Evolutionary conservation across 2,113 vertebrate species (phyloP).

Genomic region (Hystrix brachyura): DNA sequence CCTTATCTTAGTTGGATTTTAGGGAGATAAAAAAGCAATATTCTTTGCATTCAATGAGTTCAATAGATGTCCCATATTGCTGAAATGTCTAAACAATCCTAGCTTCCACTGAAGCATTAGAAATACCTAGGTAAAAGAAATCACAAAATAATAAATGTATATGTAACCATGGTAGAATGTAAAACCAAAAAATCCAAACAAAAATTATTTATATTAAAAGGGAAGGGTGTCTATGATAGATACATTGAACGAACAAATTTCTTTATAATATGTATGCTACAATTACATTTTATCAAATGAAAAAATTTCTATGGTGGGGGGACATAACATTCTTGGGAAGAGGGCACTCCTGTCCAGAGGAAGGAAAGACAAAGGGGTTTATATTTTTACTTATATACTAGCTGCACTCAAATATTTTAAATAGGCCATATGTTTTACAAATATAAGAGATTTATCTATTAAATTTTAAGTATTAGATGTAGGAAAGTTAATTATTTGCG

Average conservation of each 20-base stretch:
- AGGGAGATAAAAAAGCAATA: conserved; percentile 17
- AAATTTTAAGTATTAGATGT: background rate
- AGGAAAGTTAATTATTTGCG: background rate
- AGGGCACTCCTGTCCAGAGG: background rate
- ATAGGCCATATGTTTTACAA: background rate
- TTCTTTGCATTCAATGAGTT: background rate
- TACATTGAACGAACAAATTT: background rate
- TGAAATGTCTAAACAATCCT: background rate
- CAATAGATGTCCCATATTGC: background rate
- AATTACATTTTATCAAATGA: background rate
- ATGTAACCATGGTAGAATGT: background rate
- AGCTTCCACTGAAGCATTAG: background rate
- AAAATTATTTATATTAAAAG: background rate
- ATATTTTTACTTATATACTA: background rate
- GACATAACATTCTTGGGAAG: background rate
- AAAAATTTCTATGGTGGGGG: background rate
- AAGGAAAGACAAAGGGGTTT: background rate
- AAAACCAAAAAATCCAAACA: background rate
- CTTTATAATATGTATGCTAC: background rate
- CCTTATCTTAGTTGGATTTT: conserved; percentile 45
- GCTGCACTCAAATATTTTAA: background rate
- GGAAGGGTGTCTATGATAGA: background rate
- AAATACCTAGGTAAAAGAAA: background rate
- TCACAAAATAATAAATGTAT: background rate
- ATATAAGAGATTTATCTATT: background rate